phyloP scores from a whole-genome alignment of 2,888 invertebrate species.

The Dryobota labecula region DNA sequence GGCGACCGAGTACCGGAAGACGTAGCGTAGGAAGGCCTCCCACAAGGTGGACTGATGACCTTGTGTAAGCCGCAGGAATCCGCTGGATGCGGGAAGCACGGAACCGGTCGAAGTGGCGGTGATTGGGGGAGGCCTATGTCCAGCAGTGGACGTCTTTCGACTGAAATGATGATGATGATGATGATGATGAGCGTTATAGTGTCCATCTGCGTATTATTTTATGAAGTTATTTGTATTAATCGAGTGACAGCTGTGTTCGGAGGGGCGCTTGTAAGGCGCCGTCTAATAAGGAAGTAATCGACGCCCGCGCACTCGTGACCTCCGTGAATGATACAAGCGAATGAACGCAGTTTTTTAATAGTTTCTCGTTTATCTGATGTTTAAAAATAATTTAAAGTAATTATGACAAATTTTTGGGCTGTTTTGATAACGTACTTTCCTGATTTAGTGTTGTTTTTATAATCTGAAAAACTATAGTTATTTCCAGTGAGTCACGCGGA shows the following conservation, averaged over 20 bases:
- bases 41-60: too few relatives aligned
- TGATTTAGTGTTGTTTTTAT: not conserved
- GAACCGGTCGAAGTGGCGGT: too few relatives aligned
- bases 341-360: constrained; percentile 34
- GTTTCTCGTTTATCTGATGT: not conserved
- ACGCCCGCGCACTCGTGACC: constrained; percentile 63
- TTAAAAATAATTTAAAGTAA: not conserved
- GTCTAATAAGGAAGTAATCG: constrained; percentile 68
- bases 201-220: constrained; percentile 17
- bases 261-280: constrained; percentile 59
- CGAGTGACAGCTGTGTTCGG: constrained; percentile 35
- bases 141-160: too few relatives aligned
- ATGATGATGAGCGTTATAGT: too few relatives aligned
- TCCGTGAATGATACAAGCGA: constrained; percentile 57
- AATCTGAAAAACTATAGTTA: not conserved
- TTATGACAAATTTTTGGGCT: not conserved
- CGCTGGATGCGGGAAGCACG: too few relatives aligned
- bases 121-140: too few relatives aligned
- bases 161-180: too few relatives aligned
- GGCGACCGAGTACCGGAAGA: too few relatives aligned
- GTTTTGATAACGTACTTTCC: not conserved
- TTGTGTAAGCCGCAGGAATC: too few relatives aligned
- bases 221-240: constrained; percentile 40
- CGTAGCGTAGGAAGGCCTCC: too few relatives aligned
- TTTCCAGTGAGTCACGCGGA: not conserved